These are phyloP conservation scores for Periplaneta americana DNA, from an alignment of 1,140 invertebrate species.

Conservation along the genomic window DNA sequence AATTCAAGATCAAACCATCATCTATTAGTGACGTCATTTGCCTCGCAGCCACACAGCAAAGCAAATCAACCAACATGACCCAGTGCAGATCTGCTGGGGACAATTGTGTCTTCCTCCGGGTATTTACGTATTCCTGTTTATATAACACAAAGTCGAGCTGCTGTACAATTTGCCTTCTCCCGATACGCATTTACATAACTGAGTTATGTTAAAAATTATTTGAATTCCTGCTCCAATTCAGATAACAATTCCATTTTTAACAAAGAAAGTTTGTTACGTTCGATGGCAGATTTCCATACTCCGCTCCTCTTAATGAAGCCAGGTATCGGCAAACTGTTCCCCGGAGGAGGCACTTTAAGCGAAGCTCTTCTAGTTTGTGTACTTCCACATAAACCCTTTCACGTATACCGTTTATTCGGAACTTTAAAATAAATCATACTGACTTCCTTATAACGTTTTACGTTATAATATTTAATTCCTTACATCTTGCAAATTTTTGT, in stretches of 20 bases:
- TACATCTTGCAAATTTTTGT: too few species aligned
- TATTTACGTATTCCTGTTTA: background rate
- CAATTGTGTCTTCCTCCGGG: background rate
- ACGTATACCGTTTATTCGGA: too few species aligned
- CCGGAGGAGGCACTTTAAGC: too few species aligned
- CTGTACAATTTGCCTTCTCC: background rate
- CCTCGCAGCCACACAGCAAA: background rate
- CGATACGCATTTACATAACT: background rate
- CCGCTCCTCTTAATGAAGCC: too few species aligned
- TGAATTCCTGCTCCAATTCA: background rate
- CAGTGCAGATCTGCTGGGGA: background rate
- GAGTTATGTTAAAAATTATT: background rate
- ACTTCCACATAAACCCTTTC: too few species aligned
- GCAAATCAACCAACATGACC: background rate
- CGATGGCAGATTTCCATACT: too few species aligned
- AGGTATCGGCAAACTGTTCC: too few species aligned
- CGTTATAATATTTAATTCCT: too few species aligned
- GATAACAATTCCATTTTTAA: background rate
- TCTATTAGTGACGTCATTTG: background rate
- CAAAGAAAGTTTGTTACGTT: background rate
- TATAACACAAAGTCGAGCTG: background rate
- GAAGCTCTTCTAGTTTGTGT: too few species aligned
- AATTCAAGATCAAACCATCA: background rate
- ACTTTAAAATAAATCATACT: too few species aligned
- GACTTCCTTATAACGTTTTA: too few species aligned